A percentile compares a stretch with the other conserved stretches of the same genome.
Evolutionary conservation across 2,888 invertebrate species (phyloP).

Genomic region (Ischnura elegans): DNA sequence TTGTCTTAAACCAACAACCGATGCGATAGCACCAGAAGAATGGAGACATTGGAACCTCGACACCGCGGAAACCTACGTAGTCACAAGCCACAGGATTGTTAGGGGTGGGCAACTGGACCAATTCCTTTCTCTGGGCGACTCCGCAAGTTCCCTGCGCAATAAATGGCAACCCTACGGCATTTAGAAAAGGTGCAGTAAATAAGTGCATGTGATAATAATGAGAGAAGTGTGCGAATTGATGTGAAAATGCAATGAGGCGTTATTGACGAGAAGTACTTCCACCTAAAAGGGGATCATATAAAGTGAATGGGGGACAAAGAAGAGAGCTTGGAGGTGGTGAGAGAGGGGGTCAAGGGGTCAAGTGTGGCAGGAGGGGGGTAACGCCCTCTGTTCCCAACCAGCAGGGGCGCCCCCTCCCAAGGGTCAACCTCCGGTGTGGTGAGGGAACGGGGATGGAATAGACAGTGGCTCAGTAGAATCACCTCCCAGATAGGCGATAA

Average conservation of each 20-base stretch:
- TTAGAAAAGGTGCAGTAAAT: no score
- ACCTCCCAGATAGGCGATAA: background rate
- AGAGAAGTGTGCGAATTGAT: background rate
- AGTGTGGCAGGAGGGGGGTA: background rate
- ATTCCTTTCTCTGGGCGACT: no score
- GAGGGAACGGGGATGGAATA: background rate
- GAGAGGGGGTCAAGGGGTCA: slow-evolving; percentile 20
- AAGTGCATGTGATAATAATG: no score
- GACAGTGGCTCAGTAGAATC: background rate
- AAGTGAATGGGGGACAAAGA: background rate
- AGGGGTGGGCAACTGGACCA: no score
- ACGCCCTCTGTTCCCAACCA: background rate
- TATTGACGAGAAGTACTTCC: background rate
- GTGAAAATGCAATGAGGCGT: background rate
- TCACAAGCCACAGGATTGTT: no score
- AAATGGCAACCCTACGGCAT: no score
- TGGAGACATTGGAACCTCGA: no score
- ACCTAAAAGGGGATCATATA: background rate
- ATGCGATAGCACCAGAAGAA: no score
- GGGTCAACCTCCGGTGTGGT: background rate
- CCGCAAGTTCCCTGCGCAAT: no score
- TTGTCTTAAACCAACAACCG: no score
- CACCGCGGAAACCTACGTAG: no score
- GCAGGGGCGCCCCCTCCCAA: background rate
- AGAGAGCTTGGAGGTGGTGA: background rate